phyloP scores from a whole-genome alignment of 2,888 invertebrate genomes.

The Ennomos fuscantarius region DNA sequence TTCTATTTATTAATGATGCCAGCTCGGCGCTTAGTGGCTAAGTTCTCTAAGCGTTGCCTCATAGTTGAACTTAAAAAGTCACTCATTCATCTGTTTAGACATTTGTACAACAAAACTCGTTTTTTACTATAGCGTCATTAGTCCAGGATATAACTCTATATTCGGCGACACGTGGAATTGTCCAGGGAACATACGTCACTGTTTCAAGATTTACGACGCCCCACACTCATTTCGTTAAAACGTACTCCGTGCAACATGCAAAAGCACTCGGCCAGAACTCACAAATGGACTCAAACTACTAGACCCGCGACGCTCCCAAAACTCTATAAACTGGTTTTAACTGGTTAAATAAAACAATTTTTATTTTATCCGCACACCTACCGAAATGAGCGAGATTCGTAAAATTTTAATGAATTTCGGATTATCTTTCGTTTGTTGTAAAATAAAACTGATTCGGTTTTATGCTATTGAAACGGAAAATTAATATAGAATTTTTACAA shows the following conservation, averaged over 20 bases:
- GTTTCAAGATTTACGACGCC: constrained; percentile 68
- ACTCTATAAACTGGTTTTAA: constrained; percentile 13
- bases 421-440: constrained; percentile 1
- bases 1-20: no score
- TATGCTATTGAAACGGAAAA: neutral
- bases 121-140: constrained; percentile 18
- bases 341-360: constrained; percentile 14
- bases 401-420: neutral
- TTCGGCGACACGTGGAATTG: constrained; percentile 33
- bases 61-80: neutral
- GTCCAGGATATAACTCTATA: constrained; percentile 20
- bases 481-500: neutral
- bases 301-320: constrained; percentile 33
- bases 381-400: neutral
- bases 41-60: no score
- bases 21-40: no score
- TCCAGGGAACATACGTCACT: constrained; percentile 51
- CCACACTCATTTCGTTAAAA: constrained; percentile 70
- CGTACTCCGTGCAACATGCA: constrained; percentile 71
- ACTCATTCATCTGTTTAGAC: neutral
- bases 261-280: constrained; percentile 70
- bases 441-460: constrained; percentile 3
- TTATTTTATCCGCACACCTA: neutral
- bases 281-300: constrained; percentile 43
- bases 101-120: constrained; percentile 12